These are phyloP conservation scores for Monochamus alternatus DNA, from an alignment of 2,888 invertebrate genomes.

Conservation along the genomic window DNA sequence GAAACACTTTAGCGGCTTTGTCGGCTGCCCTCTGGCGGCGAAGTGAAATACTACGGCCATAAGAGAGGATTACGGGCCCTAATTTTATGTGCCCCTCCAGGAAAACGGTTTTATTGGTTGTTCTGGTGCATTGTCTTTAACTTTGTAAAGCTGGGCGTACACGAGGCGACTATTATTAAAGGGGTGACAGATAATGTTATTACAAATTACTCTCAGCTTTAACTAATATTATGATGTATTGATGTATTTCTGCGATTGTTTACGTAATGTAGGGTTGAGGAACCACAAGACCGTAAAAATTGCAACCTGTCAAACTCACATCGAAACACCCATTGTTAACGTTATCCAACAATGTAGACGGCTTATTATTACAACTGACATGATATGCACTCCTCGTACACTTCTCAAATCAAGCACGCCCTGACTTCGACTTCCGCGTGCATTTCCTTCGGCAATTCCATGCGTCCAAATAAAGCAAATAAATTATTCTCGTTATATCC, in stretches of 20 bases:
- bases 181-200: background rate
- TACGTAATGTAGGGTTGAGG: too few relatives aligned
- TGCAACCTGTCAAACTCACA: background rate
- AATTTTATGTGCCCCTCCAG: conserved; percentile 44
- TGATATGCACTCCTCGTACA: background rate
- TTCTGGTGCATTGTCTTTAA: conserved; percentile 46
- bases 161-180: conserved; percentile 14
- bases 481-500: conserved; percentile 29
- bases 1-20: conserved; percentile 67
- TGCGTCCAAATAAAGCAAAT: conserved; percentile 19
- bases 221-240: background rate
- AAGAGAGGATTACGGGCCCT: conserved; percentile 49
- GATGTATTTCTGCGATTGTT: background rate
- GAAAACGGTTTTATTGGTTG: conserved; percentile 40
- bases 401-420: background rate
- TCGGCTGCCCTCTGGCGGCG: conserved; percentile 61
- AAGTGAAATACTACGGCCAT: conserved; percentile 55
- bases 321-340: background rate
- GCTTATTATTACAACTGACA: background rate
- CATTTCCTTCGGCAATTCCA: conserved; percentile 11
- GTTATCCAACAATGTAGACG: background rate
- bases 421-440: conserved; percentile 18
- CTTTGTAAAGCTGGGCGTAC: conserved; percentile 25
- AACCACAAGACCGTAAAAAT: background rate
- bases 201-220: background rate